phyloP scores from a whole-genome alignment of 23 tunicate species.

The Ascidia mentula region DNA sequence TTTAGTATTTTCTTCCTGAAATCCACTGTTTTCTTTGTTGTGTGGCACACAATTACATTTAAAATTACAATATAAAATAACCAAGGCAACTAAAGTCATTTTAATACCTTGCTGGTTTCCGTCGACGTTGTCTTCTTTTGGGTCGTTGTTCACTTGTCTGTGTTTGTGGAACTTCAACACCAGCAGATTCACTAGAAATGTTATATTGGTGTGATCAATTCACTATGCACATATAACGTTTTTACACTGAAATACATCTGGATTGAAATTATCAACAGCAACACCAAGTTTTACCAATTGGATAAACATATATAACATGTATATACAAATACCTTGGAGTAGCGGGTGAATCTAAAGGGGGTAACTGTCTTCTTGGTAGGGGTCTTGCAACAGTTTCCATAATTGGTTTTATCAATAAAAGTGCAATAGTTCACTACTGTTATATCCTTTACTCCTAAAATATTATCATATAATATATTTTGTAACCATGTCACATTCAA shows the following conservation, averaged over 20 bases:
- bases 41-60: too few relatives aligned
- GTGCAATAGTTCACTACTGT: too few relatives aligned
- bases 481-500: too few relatives aligned
- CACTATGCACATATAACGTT: not conserved
- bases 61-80: too few relatives aligned
- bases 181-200: not conserved
- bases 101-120: not conserved
- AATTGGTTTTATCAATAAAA: too few relatives aligned
- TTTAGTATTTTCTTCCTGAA: too few relatives aligned
- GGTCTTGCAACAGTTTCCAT: too few relatives aligned
- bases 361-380: not conserved
- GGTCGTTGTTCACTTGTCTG: not conserved
- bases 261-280: not conserved
- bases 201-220: not conserved
- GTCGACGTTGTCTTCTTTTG: not conserved
- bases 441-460: too few relatives aligned
- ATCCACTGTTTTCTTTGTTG: too few relatives aligned
- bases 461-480: too few relatives aligned
- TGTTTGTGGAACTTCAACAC: not conserved
- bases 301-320: not conserved
- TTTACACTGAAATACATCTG: not conserved
- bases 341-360: not conserved
- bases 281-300: not conserved
- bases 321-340: conserved; percentile 13
- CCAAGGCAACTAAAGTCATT: too few relatives aligned